A percentile compares a stretch with the other conserved stretches of the same genome.
Evolutionary conservation across 2,797 vertebrate genomes (phyloP).

Genomic region (Merluccius polli): DNA sequence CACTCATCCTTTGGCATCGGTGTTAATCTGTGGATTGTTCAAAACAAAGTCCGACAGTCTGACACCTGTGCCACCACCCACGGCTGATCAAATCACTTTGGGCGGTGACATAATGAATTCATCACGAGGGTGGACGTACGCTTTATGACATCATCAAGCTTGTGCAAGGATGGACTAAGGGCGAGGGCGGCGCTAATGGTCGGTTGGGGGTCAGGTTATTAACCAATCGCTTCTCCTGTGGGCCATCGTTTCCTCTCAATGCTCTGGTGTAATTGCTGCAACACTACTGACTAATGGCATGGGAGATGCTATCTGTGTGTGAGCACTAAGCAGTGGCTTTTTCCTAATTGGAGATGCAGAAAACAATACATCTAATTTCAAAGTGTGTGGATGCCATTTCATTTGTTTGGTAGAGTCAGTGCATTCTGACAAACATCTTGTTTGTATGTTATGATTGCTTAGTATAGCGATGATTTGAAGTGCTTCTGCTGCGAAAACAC

Average conservation of each 20-base stretch:
- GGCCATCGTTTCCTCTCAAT: background rate
- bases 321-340: background rate
- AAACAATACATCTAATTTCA: no score
- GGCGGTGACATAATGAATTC: background rate
- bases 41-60: no score
- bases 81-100: background rate
- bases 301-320: background rate
- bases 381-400: no score
- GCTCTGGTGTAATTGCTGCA: background rate
- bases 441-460: no score
- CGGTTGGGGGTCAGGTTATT: background rate
- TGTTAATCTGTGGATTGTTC: no score
- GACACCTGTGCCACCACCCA: background rate
- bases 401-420: no score
- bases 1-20: no score
- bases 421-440: no score
- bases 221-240: slow-evolving; percentile 8
- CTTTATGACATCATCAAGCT: slow-evolving; percentile 10
- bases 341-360: no score
- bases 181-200: no score
- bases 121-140: slow-evolving; percentile 1
- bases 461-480: no score
- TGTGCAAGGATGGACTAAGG: slow-evolving; percentile 6
- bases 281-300: background rate
- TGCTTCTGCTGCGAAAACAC: no score